Base-by-base conservation (phyloP, 2,888 invertebrate species). In the Spisula subtruncata region DNA sequence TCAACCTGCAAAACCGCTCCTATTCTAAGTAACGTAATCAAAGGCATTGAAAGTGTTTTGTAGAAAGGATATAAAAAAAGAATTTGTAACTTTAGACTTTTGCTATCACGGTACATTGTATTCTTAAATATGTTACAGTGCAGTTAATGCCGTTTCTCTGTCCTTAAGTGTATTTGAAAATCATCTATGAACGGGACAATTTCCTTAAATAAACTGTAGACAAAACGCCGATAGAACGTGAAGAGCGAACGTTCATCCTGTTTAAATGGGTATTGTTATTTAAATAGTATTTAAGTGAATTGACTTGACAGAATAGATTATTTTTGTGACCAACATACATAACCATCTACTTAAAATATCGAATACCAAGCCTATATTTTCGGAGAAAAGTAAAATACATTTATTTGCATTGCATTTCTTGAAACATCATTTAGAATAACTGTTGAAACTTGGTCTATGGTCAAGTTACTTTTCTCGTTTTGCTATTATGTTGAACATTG, bases 221-320 rank as follows among this genome's bases (percentile, higher is more conserved):
- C 60, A 60, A 18, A 18, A 10, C 51, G 51, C 51, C 51, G 51
- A 51, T 1, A 60, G 18, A 60, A 41, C 41, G 41, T 8, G 4
- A n/a, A n/a, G 41, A 41, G 2, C 2, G 41, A 20, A 60, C 20
- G 18, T 20, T 18, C 1, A 20, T 60, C n/a, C 60, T 66, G n/a
- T 66, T 2, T 25, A n/a, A 66, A 66, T 12, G 25, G 8, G n/a
- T 66, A 25, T n/a, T 1, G 51, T 51, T 66, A 0, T 66, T 66
- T 25, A 66, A 0, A 66, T 66, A 25, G 25, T n/a, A 25, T 66
- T n/a, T 66, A 66, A 66, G n/a, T 66, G n/a, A 66, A 66, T 12
- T 66, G 60, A 66, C 10, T 66, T 66, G 25, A 25, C 60, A 66
- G n/a, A 66, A 66, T 66, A 25, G 60, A 66, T 66, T 66, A 20